Evolutionary conservation across 2,888 invertebrate genomes (phyloP), one percentile per base, ranked within the genome.

Genomic region (Cataglyphis altisquamis): DNA sequence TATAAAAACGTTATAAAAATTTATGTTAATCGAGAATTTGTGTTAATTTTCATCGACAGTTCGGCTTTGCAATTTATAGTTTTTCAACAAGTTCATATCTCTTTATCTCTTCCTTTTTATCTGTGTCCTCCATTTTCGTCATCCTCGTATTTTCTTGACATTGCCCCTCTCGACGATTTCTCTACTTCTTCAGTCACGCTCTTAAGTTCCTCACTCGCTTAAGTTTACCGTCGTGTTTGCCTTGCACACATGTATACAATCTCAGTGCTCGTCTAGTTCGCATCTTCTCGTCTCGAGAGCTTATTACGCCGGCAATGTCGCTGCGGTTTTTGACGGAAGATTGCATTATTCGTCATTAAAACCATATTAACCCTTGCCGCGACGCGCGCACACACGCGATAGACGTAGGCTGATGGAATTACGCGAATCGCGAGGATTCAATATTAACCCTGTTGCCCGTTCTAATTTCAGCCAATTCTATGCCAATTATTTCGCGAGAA

Each of bases 311-410:
- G 55, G 75, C 82, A 74, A 87, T 87, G 88, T 83, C 86, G 83
- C 84, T 85, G 84, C 48, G 87, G 88, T 74, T 84, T 85, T 88
- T 75, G 86, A 52, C 75, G 80, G 74, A 72, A 82, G 78, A 87
- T 87, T 85, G 86, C 87, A 80, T 88, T 84, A 87, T 85, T 84
- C 84, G 86, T 82, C 86, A 86, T 90, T 90, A 87, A 89, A 86
- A 86, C 83, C 83, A 81, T 88, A 88, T 86, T 86, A 88, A 84
- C 85, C 83, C 77, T 73, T 62, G 55, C 52, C 60, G 74, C 57
- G 80, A 60, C 82, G 45, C 39, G 67, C 45, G 6, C 25, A 36
- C 52, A 32, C 73, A 3, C 72, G 78, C 45, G 60, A 15, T 21
- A 73, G 45, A 60, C 73, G 45, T 29, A 39, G 12, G 68, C 78